Base-by-base conservation (phyloP, 1,140 invertebrate species). In the Muscidifurax raptorellus region DNA sequence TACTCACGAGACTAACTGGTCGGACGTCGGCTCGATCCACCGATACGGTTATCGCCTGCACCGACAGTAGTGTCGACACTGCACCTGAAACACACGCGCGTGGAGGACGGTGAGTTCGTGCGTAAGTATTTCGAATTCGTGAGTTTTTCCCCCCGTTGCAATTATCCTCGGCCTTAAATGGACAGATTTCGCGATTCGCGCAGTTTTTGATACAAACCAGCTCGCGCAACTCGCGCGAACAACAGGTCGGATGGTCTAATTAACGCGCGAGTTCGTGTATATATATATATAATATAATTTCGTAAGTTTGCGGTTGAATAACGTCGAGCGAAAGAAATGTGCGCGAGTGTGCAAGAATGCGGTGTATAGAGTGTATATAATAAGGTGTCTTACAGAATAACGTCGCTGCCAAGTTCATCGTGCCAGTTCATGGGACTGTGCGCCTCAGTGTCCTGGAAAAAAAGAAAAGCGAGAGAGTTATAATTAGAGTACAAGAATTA, bases 21-120 rank as follows among this genome's bases (percentile, higher is more conserved):
- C 89, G 90, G 77, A 90, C 86, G 83, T 92, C 91, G 18, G 91
- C 88, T 74, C 91, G 90, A 82, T 92, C 91, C 78, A 92, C 88
- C 69, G 91, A 90, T 27, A 92, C 89, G 40, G 90, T 92, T 77
- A 92, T 92, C 67, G 90, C 91, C 36, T 88, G 80, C 81, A 85
- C 88, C 36, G 89, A 87, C 76, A 90, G 76, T 87, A 90, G 87
- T 82, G 88, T 85, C 32, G 86, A 87, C 66, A 91, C 80, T 85
- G 89, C 85, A 89, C 86, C 91, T 91, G 71, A 74, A 87, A 88
- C 18, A n/a, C 1, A 2, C 15, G 9, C 10, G 72, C 12, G 15
- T 22, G 7, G 1, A 12, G 44, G 5, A 47, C 44, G 7, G 44
- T 5, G 2, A 13, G 44, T n/a, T n/a, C n/a, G n/a, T n/a, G n/a